A percentile compares a stretch with the other conserved stretches of the same genome.
phyloP scores from a whole-genome alignment of 2,888 invertebrate genomes.

The Drosophila emarginata region DNA sequence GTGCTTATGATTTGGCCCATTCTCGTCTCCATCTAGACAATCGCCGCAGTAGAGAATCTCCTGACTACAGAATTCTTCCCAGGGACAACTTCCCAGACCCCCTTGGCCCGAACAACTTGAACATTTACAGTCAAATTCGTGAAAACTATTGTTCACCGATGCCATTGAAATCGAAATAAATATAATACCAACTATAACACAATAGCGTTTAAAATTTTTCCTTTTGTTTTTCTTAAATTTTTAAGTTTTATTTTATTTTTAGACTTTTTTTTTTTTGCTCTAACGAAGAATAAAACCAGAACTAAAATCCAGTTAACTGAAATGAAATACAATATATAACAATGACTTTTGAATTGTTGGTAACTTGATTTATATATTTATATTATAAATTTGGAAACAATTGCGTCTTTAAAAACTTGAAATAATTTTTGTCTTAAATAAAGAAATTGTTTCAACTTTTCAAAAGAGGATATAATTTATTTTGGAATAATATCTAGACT shows the following conservation, averaged over 20 bases:
- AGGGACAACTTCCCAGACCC: constrained; percentile 30
- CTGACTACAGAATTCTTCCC: constrained; percentile 49
- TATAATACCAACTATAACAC: neutral
- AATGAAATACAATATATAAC: neutral
- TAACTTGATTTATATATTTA: constrained; percentile 44
- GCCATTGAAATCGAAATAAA: constrained; percentile 12
- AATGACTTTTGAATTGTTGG: constrained; percentile 19
- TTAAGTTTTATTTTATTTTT: neutral
- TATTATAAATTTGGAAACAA: too few species aligned
- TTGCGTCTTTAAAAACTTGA: too few species aligned
- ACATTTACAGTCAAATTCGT: constrained; percentile 20
- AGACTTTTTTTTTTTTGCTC: neutral
- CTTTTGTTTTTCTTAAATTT: neutral
- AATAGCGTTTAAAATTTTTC: too few species aligned
- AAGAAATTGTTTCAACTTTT: too few species aligned
- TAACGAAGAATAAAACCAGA: neutral
- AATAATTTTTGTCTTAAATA: too few species aligned
- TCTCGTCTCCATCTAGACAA: constrained; percentile 41
- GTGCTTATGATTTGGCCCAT: constrained; percentile 30
- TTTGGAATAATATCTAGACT: too few species aligned
- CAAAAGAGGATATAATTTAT: too few species aligned
- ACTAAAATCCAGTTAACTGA: neutral
- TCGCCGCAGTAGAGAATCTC: constrained; percentile 47
- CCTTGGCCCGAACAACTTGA: constrained; percentile 30
- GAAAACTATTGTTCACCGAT: neutral